Evolutionary conservation across 2,797 vertebrate genomes (phyloP).

Genomic region (Chiroxiphia lanceolata): DNA sequence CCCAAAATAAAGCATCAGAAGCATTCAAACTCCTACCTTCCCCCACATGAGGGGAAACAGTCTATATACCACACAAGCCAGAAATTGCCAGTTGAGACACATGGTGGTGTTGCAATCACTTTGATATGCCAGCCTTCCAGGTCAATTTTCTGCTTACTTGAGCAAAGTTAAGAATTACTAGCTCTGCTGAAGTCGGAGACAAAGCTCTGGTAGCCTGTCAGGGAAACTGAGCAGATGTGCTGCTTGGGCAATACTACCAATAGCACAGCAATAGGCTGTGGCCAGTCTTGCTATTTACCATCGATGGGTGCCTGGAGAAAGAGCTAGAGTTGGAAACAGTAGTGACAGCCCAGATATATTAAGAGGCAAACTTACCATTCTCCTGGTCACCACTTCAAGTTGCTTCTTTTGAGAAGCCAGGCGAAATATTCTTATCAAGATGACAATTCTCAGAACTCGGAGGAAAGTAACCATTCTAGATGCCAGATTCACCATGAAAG

Average conservation of each 20-base stretch:
- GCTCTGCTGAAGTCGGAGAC: background rate
- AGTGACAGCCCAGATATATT: background rate
- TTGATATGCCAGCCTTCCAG: background rate
- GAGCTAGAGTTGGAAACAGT: background rate
- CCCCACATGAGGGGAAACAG: background rate
- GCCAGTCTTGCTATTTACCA: background rate
- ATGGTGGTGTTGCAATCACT: background rate
- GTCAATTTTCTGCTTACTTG: background rate
- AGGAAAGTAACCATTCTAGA: slow-evolving; percentile 82
- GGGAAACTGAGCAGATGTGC: background rate
- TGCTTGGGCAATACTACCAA: background rate
- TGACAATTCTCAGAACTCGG: slow-evolving; percentile 85
- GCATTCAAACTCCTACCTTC: background rate
- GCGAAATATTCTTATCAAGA: slow-evolving; percentile 88
- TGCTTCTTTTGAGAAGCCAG: slow-evolving; percentile 88
- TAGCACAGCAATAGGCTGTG: background rate
- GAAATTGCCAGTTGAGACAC: background rate
- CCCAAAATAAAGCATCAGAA: background rate
- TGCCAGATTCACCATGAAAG: background rate
- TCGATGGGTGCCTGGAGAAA: background rate
- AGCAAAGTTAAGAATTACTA: background rate
- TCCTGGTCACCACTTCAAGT: slow-evolving; percentile 88
- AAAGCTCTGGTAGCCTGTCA: background rate
- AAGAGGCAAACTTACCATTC: slow-evolving; percentile 82
- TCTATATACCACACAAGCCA: background rate